Conservation (phyloP, 92 coral and sea anemone species). For the Actinernus sp. region DNA sequence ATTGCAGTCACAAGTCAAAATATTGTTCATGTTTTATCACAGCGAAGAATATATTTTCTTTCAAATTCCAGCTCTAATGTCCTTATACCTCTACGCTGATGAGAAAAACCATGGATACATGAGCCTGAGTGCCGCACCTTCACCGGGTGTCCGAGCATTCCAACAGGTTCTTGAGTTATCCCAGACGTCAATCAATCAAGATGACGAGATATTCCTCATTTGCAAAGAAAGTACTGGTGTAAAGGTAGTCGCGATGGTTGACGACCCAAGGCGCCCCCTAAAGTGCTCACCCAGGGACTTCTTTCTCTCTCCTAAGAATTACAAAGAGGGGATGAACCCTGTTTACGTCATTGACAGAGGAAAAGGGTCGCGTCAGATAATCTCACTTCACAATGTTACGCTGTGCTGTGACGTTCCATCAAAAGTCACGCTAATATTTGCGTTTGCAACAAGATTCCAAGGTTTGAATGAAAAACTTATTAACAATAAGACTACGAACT, state of each 20-base stretch:
- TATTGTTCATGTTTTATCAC: no score
- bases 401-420: not conserved
- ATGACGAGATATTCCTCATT: constrained; percentile 3
- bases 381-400: constrained; percentile 1
- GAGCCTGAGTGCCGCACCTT: not conserved
- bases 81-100: constrained; percentile 11
- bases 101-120: not conserved
- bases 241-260: not conserved
- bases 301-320: constrained; percentile 1
- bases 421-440: not conserved
- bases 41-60: no score
- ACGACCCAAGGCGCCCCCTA: not conserved
- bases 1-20: no score
- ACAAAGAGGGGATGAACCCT: not conserved
- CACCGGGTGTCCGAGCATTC: constrained; percentile 6
- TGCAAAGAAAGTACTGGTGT: not conserved
- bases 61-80: not conserved
- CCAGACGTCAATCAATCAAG: not conserved
- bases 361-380: not conserved
- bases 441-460: not conserved
- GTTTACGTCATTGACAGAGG: not conserved
- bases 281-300: constrained; percentile 6
- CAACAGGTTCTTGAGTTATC: constrained; percentile 2
- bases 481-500: no score
- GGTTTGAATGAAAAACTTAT: no score